Evolutionary conservation across 2,888 invertebrate species (phyloP).

Genomic region (Aporophyla nigra): DNA sequence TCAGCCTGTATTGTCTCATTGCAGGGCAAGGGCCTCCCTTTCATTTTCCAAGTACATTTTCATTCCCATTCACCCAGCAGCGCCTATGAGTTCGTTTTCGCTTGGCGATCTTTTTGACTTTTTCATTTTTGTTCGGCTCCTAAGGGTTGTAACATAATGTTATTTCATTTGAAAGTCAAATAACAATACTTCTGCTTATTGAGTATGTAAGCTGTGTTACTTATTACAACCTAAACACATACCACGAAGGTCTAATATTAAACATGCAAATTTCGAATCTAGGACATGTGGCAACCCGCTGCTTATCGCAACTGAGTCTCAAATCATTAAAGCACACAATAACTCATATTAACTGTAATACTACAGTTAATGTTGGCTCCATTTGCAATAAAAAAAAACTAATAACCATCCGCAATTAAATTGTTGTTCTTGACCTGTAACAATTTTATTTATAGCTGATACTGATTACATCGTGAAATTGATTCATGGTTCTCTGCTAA

Average conservation of each 20-base stretch:
- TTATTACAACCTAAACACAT: slow-evolving; percentile 33
- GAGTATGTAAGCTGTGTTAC: neutral
- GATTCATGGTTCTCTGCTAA: slow-evolving; percentile 22
- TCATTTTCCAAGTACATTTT: no score
- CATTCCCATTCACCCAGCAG: no score
- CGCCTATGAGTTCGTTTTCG: no score
- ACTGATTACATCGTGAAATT: slow-evolving; percentile 50
- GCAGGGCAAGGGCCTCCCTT: no score
- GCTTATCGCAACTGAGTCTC: slow-evolving; percentile 59
- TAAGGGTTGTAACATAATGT: no score
- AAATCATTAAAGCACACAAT: slow-evolving; percentile 64
- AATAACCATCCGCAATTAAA: slow-evolving; percentile 61
- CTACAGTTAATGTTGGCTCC: slow-evolving; percentile 70
- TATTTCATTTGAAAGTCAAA: slow-evolving; percentile 1
- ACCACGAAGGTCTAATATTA: slow-evolving; percentile 49
- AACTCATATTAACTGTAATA: slow-evolving; percentile 71
- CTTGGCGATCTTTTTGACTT: no score
- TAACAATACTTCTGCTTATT: neutral
- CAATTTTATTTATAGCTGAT: slow-evolving; percentile 38
- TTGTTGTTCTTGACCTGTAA: slow-evolving; percentile 57
- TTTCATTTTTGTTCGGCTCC: no score
- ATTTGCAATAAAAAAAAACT: slow-evolving; percentile 66
- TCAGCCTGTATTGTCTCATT: no score
- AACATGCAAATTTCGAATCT: slow-evolving; percentile 69
- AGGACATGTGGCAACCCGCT: slow-evolving; percentile 68